Percentiles rank a stretch among this genome's conserved stretches.
Evolutionary conservation across 2,888 invertebrate species (phyloP).

Genomic region (Netelia fuscicornis): DNA sequence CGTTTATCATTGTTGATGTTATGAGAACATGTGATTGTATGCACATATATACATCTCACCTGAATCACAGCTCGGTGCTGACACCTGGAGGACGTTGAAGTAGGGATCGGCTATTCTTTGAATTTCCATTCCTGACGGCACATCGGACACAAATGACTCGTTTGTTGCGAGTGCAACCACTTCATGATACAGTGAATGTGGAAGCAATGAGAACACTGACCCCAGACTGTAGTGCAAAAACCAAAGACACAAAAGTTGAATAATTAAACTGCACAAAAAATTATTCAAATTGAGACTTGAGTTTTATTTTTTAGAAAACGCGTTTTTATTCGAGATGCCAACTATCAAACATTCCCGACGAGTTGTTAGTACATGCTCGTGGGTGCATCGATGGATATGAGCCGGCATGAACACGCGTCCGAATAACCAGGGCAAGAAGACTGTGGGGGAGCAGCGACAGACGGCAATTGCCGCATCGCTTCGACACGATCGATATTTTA

Average conservation of each 20-base stretch:
- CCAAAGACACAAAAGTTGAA: slow-evolving; percentile 34
- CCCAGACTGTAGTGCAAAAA: slow-evolving; percentile 91
- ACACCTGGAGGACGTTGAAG: slow-evolving; percentile 78
- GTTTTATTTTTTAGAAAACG: neutral
- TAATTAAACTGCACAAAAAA: slow-evolving; percentile 18
- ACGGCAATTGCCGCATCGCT: slow-evolving; percentile 71
- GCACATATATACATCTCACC: slow-evolving; percentile 69
- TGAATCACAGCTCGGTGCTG: slow-evolving; percentile 77
- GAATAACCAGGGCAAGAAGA: slow-evolving; percentile 45
- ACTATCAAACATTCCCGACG: slow-evolving; percentile 15
- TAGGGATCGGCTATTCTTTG: slow-evolving; percentile 87
- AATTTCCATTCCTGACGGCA: slow-evolving; percentile 99
- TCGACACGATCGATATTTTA: slow-evolving; percentile 72
- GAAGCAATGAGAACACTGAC: slow-evolving; percentile 99
- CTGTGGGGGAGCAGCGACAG: slow-evolving; percentile 66
- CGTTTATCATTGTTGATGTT: neutral
- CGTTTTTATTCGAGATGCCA: neutral
- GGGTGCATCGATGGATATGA: slow-evolving; percentile 34
- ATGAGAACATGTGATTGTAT: neutral
- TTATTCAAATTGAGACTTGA: neutral
- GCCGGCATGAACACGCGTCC: slow-evolving; percentile 59
- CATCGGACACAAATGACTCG: slow-evolving; percentile 96
- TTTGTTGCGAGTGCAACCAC: slow-evolving; percentile 98
- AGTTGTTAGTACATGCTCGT: slow-evolving; percentile 40
- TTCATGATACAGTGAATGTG: slow-evolving; percentile 99